Evolutionary conservation across 2,888 invertebrate genomes (phyloP), one percentile per base, ranked within the genome.

Genomic region (Apomyelois bistriatella): DNA sequence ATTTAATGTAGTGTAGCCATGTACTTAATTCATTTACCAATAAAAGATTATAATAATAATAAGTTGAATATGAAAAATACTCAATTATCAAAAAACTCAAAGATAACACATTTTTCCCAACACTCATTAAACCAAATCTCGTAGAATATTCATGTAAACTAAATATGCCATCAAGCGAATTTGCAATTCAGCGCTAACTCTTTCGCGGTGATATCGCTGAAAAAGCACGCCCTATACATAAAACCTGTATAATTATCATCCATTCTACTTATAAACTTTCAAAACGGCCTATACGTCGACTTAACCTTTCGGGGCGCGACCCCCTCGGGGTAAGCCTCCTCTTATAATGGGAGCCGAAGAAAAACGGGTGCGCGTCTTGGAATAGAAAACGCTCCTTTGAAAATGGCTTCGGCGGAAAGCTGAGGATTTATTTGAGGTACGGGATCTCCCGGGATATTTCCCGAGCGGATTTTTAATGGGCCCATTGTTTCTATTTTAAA

Each of bases 221-320:
- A 82, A 82, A 82, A 81, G 80, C 88, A 85, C 85, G 82, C 82
- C 75, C 73, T 76, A 74, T 79, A 83, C 83, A 82, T 87, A 84
- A 82, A 85, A 66, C 81, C 73, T 77, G 76, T 82, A 85, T 89
- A 89, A 90, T 90, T 90, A 90, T 87, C 89, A 89, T 90, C 88
- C 84, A 82, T 89, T 88, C 82, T 85, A 87, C 90, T 90, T 90
- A 89, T 88, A 90, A 89, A 90, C 85, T 90, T 89, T 88, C 84
- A 85, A 85, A 90, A 90, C 82, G 88, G 86, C 85, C 88, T 87
- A 90, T 90, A 90, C 86, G 88, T 90, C 89, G 90, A 81, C 84
- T 87, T 84, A 88, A 85, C 84, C 87, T 87, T 87, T 69, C 83
- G 85, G 78, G 74, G 58, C 59, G 57, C 48, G 48, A 61, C 65